Conservation (phyloP, 2,797 vertebrate species). For the Manis javanica region DNA sequence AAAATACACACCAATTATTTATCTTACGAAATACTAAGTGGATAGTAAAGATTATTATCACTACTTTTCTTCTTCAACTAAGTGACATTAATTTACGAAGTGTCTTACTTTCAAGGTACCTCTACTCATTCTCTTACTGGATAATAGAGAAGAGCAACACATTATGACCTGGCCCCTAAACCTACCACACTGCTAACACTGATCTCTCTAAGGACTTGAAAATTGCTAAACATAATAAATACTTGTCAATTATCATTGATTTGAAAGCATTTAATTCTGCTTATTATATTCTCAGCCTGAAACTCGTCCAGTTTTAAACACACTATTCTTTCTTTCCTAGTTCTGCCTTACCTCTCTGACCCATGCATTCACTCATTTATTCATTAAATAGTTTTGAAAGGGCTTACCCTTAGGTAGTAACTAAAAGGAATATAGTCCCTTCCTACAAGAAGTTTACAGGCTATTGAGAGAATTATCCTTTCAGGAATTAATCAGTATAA, state of each 20-base stretch:
- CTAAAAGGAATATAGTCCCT: background rate
- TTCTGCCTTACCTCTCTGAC: background rate
- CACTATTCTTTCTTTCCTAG: background rate
- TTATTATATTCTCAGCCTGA: background rate
- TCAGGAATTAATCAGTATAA: background rate
- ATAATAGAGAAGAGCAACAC: background rate
- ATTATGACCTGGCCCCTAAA: background rate
- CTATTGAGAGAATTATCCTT: background rate
- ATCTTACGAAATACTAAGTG: background rate
- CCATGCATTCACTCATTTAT: background rate
- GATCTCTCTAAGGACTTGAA: background rate
- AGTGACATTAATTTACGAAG: background rate
- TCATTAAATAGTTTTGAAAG: background rate
- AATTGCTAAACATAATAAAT: background rate
- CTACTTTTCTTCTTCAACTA: slow-evolving; percentile 7
- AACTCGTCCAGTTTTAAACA: background rate
- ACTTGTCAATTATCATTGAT: background rate
- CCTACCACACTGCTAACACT: background rate
- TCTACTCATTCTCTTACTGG: background rate
- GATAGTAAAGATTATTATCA: background rate
- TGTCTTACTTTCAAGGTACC: background rate
- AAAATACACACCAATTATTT: background rate
- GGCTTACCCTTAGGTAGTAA: background rate
- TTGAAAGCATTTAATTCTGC: slow-evolving; percentile 1
- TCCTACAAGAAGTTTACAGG: background rate